Percentiles rank a stretch among this genome's conserved stretches.
phyloP scores from a whole-genome alignment of 2,113 vertebrate genomes.

The Lepus timidus region DNA sequence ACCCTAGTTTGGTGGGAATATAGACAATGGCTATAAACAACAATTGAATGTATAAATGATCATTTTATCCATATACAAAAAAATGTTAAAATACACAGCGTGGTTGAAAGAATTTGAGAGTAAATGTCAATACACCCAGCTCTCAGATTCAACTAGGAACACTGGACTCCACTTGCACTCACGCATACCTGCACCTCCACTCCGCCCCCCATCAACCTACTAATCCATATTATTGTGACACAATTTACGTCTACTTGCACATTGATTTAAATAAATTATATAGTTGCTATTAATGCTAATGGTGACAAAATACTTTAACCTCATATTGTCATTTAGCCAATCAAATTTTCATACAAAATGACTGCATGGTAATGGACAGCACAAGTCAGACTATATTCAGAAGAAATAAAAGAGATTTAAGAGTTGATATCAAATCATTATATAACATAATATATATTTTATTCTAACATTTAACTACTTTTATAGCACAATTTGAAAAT shows the following conservation, averaged over 20 bases:
- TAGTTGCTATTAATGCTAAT: background rate
- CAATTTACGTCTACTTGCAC: background rate
- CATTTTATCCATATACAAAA: background rate
- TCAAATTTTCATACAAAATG: conserved; percentile 9
- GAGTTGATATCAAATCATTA: background rate
- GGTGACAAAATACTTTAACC: background rate
- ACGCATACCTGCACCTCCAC: background rate
- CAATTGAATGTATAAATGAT: no score
- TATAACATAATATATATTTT: background rate
- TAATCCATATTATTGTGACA: background rate
- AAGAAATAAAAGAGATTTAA: conserved; percentile 13
- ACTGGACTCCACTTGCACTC: background rate
- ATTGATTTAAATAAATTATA: background rate
- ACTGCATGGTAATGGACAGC: background rate
- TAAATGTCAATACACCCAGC: background rate
- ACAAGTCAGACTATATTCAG: background rate
- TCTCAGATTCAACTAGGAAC: background rate
- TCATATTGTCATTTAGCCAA: background rate
- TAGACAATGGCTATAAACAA: no score
- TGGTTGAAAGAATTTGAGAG: conserved; percentile 21
- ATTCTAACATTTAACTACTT: conserved; percentile 10
- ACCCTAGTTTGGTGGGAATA: no score
- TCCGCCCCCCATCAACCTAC: rapidly evolving
- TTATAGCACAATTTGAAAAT: background rate
- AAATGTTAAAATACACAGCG: background rate